Percentiles rank a stretch among this genome's conserved stretches.
Conservation (phyloP, 92 coral and sea anemone species). For the Palythoa grandiflora region DNA sequence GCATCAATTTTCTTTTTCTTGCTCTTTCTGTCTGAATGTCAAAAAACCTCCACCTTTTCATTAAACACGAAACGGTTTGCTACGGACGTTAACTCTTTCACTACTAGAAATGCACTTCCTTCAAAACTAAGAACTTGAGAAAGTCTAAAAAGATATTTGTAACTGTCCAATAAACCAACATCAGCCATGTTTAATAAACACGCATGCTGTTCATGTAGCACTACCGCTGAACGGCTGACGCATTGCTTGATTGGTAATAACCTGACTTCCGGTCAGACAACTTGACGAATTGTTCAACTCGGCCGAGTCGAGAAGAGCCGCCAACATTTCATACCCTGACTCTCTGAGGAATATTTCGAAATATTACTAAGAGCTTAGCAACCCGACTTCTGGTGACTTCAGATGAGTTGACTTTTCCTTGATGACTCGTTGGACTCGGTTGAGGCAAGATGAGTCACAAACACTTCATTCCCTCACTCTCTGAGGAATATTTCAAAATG, state of each 20-base stretch:
- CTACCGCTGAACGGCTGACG: neutral
- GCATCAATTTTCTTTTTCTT: constrained; percentile 4
- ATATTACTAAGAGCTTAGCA: neutral
- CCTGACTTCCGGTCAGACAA: neutral
- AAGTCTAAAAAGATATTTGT: neutral
- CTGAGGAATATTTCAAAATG: neutral
- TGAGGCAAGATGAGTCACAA: no score
- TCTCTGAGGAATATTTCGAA: neutral
- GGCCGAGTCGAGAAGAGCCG: neutral
- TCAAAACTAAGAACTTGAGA: constrained; percentile 18
- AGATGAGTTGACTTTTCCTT: no score
- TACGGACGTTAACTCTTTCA: constrained; percentile 26
- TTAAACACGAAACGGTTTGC: constrained; percentile 27
- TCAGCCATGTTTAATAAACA: neutral
- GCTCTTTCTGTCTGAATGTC: constrained; percentile 9
- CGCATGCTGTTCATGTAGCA: neutral
- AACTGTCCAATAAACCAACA: neutral
- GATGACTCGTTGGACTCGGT: no score
- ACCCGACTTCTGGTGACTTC: neutral
- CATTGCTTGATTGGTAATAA: neutral
- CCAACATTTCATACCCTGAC: neutral
- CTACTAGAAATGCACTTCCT: constrained; percentile 23
- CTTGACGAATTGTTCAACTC: neutral
- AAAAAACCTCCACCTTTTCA: constrained; percentile 21
- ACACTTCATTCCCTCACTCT: no score